These are phyloP conservation scores for Lysandra bellargus DNA, from an alignment of 2,888 invertebrate genomes.

Conservation along the genomic window DNA sequence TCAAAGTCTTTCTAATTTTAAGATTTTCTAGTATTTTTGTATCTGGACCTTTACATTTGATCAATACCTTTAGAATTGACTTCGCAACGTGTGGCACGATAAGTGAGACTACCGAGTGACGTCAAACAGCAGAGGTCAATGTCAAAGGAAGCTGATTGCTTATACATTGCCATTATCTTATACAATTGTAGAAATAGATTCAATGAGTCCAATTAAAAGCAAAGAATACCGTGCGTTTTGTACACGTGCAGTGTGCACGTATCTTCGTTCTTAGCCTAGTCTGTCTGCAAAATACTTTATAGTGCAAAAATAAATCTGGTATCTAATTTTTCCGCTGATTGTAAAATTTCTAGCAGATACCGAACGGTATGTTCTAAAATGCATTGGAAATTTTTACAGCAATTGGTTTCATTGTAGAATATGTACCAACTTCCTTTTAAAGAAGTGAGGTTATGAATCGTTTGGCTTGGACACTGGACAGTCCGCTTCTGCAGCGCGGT, in stretches of 20 bases:
- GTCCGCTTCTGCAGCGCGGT: background rate
- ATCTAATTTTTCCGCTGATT: too few species aligned
- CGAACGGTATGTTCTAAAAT: background rate
- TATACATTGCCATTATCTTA: background rate
- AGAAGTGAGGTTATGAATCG: background rate
- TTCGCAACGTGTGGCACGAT: background rate
- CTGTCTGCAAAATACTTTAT: background rate
- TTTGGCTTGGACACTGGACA: background rate
- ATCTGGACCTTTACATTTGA: background rate
- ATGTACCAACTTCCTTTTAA: background rate
- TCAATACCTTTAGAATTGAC: background rate
- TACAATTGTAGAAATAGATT: background rate
- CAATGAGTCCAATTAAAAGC: background rate
- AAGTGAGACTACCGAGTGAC: background rate
- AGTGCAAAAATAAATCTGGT: too few species aligned
- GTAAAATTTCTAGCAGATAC: too few species aligned
- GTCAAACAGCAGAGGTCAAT: conserved; percentile 4
- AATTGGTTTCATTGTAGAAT: background rate
- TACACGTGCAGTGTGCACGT: background rate
- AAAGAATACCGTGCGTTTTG: background rate
- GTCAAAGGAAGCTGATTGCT: background rate
- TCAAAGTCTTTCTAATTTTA: too few species aligned
- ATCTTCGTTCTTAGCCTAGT: background rate
- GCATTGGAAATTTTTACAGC: background rate
- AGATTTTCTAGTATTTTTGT: too few species aligned